Conservation (phyloP, 1,140 invertebrate species). For the Cryptotermes secundus region DNA sequence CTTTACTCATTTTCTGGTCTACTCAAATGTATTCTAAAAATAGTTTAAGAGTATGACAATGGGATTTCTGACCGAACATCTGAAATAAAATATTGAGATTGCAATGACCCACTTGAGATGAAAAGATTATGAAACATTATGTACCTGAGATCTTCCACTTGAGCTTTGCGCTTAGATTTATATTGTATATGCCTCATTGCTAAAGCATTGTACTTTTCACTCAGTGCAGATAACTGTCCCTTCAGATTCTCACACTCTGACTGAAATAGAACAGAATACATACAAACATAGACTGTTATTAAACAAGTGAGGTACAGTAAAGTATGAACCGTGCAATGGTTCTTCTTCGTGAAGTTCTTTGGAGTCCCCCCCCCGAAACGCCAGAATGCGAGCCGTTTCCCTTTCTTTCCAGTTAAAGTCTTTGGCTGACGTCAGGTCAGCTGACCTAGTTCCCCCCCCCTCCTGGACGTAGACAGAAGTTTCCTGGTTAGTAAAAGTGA, state of each 20-base stretch:
- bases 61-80: too few relatives aligned
- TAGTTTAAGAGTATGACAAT: not conserved
- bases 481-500: too few relatives aligned
- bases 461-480: too few relatives aligned
- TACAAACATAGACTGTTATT: not conserved
- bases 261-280: conserved; percentile 38
- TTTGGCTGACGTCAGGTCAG: too few relatives aligned
- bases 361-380: too few relatives aligned
- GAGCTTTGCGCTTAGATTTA: conserved; percentile 45
- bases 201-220: conserved; percentile 45
- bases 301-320: too few relatives aligned
- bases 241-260: conserved; percentile 42
- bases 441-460: too few relatives aligned
- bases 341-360: too few relatives aligned
- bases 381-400: too few relatives aligned
- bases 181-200: conserved; percentile 45
- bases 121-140: not conserved
- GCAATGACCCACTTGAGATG: not conserved
- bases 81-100: too few relatives aligned
- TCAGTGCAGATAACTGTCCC: conserved; percentile 41
- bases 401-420: too few relatives aligned
- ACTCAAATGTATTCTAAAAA: not conserved
- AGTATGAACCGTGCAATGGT: too few relatives aligned
- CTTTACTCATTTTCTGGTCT: not conserved
- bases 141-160: conserved; percentile 45